These are phyloP conservation scores for Hydrochoerus hydrochaeris DNA, from an alignment of 2,113 vertebrate genomes.

Conservation along the genomic window DNA sequence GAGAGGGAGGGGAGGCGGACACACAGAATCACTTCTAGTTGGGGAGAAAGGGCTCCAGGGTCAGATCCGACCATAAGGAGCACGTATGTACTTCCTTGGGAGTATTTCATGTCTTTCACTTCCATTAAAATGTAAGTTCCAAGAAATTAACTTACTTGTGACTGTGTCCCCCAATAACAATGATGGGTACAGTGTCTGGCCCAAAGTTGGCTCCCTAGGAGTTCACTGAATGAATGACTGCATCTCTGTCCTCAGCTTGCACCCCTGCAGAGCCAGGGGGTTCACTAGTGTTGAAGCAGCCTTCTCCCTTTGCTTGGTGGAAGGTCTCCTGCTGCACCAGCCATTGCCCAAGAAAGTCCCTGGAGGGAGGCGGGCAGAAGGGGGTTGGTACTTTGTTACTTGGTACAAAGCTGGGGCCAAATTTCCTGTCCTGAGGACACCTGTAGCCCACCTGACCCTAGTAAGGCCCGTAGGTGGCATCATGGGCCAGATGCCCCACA, in stretches of 20 bases:
- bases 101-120: background rate
- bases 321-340: background rate
- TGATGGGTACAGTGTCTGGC: background rate
- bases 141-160: background rate
- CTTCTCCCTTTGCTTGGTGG: background rate
- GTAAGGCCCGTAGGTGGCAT: conserved; percentile 88
- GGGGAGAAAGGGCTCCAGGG: background rate
- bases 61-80: background rate
- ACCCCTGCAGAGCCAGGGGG: background rate
- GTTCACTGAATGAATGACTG: background rate
- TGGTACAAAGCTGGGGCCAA: background rate
- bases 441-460: conserved; percentile 86
- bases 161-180: background rate
- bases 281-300: background rate
- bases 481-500: conserved; percentile 89
- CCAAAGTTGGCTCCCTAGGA: background rate
- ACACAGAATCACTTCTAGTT: background rate
- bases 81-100: background rate
- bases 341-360: background rate
- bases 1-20: background rate
- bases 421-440: background rate
- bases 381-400: background rate
- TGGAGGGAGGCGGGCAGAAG: background rate
- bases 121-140: background rate
- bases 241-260: background rate